Evolutionary conservation across 2,113 vertebrate species (phyloP), one percentile per base, ranked within the genome.

Genomic region (Chelonoidis abingdonii): DNA sequence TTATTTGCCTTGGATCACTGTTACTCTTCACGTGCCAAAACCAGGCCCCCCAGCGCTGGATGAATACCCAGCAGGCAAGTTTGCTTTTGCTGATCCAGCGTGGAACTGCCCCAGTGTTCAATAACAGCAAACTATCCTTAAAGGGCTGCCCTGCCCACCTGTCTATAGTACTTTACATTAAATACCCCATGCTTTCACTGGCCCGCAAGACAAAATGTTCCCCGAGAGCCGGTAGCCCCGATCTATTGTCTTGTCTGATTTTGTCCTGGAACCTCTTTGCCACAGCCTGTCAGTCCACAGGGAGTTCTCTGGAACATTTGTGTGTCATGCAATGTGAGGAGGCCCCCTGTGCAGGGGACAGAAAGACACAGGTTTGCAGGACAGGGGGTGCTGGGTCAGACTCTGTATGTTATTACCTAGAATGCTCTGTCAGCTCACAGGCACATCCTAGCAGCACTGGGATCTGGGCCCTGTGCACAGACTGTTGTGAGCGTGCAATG

Each of bases 91-190:
- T 57, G 27, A 31, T 84, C 79, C 41, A 1, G 59, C 47, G 29
- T 47, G 52, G 85, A 75, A 59, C 52, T 53, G 24, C 49, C 52
- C 29, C 81, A 38, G 80, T 44, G 24, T 3, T 35, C 56, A 69
- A 41, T 24, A n/a, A 35, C 44, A 52, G 72, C 10, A 0, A 0
- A 2, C 56, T 31, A 10, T 62, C 53, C 44, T 11, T 29, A 10
- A 31, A 38, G n/a, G 31, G 53, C 53, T 35, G 13, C 25, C 1
- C 38, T 38, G 65, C 65, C 65, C n/a, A 35, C 10, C 65, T 13
- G 7, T 22, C n/a, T 22, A 17, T 35, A 72, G 57, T 31, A 14
- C 24, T 62, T 31, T 14, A 62, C 57, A 31, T 62, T 13, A 62
- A 62, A 62, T 31, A 62, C 12, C 12, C 57, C 57, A 62, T 62